Evolutionary conservation across 2,888 invertebrate species (phyloP).

Genomic region (Hydropsyche betteni): DNA sequence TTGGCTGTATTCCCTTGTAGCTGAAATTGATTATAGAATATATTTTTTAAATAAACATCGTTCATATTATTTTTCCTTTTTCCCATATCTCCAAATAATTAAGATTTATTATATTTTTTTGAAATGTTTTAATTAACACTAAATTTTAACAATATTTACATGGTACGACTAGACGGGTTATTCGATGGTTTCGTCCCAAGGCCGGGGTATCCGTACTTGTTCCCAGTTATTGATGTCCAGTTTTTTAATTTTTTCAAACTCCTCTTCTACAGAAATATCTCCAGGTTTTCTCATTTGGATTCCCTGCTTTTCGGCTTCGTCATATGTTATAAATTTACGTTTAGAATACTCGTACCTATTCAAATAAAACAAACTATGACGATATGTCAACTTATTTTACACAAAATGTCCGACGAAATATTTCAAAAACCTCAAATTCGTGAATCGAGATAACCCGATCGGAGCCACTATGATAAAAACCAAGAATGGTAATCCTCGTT

Average conservation of each 20-base stretch:
- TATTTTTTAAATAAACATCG: conserved; percentile 20
- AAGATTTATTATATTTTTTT: background rate
- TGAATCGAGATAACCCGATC: conserved; percentile 78
- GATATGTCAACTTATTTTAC: background rate
- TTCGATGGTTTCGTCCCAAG: conserved; percentile 74
- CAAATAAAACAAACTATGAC: conserved; percentile 38
- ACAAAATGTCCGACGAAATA: background rate
- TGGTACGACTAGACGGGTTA: background rate
- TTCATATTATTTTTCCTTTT: background rate
- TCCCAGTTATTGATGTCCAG: conserved; percentile 86
- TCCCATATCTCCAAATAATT: background rate
- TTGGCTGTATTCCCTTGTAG: conserved; percentile 4
- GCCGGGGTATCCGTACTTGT: conserved; percentile 84
- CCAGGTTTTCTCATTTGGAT: conserved; percentile 71
- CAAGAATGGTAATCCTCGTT: conserved; percentile 78
- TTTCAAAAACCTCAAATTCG: conserved; percentile 71
- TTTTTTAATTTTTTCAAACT: conserved; percentile 76
- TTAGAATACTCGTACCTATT: conserved; percentile 69
- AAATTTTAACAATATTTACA: background rate
- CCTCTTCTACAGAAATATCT: conserved; percentile 77
- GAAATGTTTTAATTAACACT: background rate
- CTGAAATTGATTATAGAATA: conserved; percentile 8
- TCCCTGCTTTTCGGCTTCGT: conserved; percentile 74
- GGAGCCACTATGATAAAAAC: conserved; percentile 79
- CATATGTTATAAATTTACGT: conserved; percentile 67